phyloP scores from a whole-genome alignment of 2,113 vertebrate species.

The Podiceps cristatus region DNA sequence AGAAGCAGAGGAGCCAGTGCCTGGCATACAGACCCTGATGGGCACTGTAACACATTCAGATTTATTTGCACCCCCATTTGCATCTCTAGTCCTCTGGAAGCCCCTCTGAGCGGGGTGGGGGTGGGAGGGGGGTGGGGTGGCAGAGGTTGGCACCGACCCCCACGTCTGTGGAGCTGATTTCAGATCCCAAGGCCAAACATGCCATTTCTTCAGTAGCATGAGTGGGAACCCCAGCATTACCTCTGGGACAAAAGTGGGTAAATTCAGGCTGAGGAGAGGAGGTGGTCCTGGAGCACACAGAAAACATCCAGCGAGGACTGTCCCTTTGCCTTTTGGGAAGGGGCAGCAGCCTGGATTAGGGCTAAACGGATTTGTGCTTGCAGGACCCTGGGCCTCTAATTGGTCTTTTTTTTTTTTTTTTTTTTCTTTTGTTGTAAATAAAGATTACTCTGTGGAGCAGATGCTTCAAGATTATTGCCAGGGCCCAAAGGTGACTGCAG shows the following conservation, averaged over 20 bases:
- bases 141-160: not conserved
- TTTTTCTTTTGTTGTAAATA: too few relatives aligned
- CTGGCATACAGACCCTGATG: not conserved
- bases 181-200: not conserved
- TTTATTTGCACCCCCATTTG: not conserved
- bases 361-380: constrained; percentile 78
- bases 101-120: not conserved
- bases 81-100: not conserved
- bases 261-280: not conserved
- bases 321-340: constrained; percentile 57
- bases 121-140: not conserved
- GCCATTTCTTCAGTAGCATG: not conserved
- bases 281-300: not conserved
- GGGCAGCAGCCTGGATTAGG: constrained; percentile 69
- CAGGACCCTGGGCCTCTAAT: constrained; percentile 74
- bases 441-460: too few relatives aligned
- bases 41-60: not conserved
- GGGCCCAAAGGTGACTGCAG: constrained; percentile 71
- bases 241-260: not conserved
- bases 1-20: not conserved
- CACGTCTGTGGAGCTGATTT: fast-evolving
- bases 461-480: constrained; percentile 75
- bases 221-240: not conserved
- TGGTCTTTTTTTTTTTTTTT: constrained; percentile 44
- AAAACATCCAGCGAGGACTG: not conserved